Evolutionary conservation across 2,797 vertebrate genomes (phyloP), one percentile per base, ranked within the genome.

Genomic region (Sebastes umbrosus): DNA sequence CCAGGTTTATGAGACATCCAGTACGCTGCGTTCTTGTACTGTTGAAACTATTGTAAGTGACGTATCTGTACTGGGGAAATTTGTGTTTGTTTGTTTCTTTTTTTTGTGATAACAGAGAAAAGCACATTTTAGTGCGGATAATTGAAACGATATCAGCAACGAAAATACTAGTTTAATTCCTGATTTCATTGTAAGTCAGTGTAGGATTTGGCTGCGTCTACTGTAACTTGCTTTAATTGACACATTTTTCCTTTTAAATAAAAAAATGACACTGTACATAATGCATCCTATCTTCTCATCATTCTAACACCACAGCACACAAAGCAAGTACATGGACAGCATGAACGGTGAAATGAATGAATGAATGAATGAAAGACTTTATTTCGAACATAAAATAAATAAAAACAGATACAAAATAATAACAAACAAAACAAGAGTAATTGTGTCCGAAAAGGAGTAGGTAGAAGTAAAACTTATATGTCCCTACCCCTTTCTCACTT

Each of bases 41-140:
- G 50, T 52, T 13, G 69, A 25, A 77, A 36, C 7, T 36, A 6
- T 31, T 34, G 10, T 0, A 13, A 43, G 8, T 20, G 2, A 10
- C 1, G 5, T 4, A 60, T 29, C 7, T 25, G 6, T 14, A 34
- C 2, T 18, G 3, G 22, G 14, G 57, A 16, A 8, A 0, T 3
- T 65, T 16, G 1, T 4, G n/a, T 0, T 54, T 31, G 4, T 22
- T 60, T 24, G 3, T 22, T 18, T 63, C 32, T 36, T 2, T 31
- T 29, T 57, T 36, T 6, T 50, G 13, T 20, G 4, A 27, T 11
- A 62, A 29, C 10, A 58, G 6, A 58, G 27, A 5, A 27, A 12
- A 24, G 39, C 3, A 7, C 8, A 4, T 27, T 11, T 22, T 39
- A 27, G 1, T 16, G 2, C 0, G 1, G 7, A 4, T 11, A 9